Conservation (phyloP, 2,113 vertebrate genomes). For the Felis catus region F.catus_Fca126_mat1.0 CM031413.1:97978501-97979000, state of each 20-base stretch:
- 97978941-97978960: background rate
- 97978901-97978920: constrained; percentile 43
- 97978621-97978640: constrained; percentile 51
- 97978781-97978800: background rate
- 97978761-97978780: background rate
- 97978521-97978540: background rate
- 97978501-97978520: background rate
- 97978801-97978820: background rate
- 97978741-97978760: background rate
- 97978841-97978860: constrained; percentile 56
- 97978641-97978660: constrained; percentile 35
- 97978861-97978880: constrained; percentile 36
- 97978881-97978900: constrained; percentile 11
- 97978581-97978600: background rate
- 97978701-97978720: constrained; percentile 30
- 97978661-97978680: constrained; percentile 28
- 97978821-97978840: constrained; percentile 45
- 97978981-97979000: background rate
- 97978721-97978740: background rate
- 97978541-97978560: constrained; percentile 2
- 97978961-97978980: constrained; percentile 34
- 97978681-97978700: constrained; percentile 2
- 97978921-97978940: constrained; percentile 1
- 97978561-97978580: background rate
- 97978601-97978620: constrained; percentile 47